Conservation (phyloP, 2,797 vertebrate species). For the Sarcoramphus papa region DNA sequence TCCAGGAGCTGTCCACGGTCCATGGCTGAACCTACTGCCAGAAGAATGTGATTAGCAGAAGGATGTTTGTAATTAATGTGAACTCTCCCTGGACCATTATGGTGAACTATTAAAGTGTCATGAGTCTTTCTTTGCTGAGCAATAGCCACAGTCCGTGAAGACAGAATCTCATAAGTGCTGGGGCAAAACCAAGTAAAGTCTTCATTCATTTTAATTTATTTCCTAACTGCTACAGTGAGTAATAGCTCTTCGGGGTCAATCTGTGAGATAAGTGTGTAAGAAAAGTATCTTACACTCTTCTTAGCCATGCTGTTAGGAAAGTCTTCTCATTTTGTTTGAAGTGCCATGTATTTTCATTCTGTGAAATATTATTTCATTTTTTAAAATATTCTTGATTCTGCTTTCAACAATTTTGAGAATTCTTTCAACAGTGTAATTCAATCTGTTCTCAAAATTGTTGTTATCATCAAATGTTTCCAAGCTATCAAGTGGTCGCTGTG, state of each 20-base stretch:
- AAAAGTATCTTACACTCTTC: not conserved
- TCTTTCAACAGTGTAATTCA: not conserved
- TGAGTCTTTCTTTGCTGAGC: not conserved
- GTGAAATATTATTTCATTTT: not conserved
- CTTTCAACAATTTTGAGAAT: not conserved
- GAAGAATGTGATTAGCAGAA: not conserved
- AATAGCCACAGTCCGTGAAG: not conserved
- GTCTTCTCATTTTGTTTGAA: not conserved
- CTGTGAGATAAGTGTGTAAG: not conserved
- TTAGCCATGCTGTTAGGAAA: not conserved
- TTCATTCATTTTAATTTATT: constrained; percentile 10
- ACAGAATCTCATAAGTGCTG: not conserved
- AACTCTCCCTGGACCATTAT: not conserved
- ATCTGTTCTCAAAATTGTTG: not conserved
- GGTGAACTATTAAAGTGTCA: not conserved
- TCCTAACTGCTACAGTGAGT: not conserved
- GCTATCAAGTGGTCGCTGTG: not conserved
- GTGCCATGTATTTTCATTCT: not conserved
- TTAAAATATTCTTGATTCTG: not conserved
- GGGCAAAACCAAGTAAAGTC: not conserved
- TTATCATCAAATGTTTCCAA: not conserved
- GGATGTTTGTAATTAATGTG: not conserved
- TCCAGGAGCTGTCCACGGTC: constrained; percentile 18
- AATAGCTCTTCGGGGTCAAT: not conserved
- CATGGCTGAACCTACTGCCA: not conserved